Percentiles rank a stretch among this genome's conserved stretches.
Conservation (phyloP, 2,888 invertebrate species). For the Abrostola triplasia region DNA sequence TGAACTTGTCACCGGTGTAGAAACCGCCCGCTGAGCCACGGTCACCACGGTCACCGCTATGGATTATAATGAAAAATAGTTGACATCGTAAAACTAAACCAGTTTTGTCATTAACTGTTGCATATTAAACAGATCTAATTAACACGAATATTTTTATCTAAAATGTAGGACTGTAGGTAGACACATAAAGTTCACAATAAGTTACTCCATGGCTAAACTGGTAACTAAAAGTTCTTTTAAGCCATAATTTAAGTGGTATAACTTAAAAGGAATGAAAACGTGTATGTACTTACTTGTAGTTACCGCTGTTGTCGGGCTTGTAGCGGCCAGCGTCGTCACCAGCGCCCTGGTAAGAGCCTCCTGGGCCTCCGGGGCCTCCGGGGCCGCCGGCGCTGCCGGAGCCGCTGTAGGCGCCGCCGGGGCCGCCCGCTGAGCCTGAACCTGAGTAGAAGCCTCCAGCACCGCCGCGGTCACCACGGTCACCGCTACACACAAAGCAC, state of each 20-base stretch:
- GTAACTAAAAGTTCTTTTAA: background rate
- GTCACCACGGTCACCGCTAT: conserved; percentile 61
- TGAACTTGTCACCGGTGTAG: conserved; percentile 51
- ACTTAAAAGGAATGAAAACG: background rate
- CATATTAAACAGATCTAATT: conserved; percentile 30
- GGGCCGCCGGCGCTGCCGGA: conserved; percentile 55
- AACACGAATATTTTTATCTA: conserved; percentile 13
- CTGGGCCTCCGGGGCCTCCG: conserved; percentile 42
- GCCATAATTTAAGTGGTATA: no score
- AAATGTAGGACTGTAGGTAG: no score
- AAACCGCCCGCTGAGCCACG: conserved; percentile 66
- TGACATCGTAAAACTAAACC: conserved; percentile 13
- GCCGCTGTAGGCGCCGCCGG: conserved; percentile 62
- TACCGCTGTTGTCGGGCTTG: conserved; percentile 62
- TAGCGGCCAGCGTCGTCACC: conserved; percentile 62
- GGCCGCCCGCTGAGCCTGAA: conserved; percentile 62
- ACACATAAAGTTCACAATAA: background rate
- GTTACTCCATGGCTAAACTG: background rate
- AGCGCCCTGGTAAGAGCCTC: conserved; percentile 28
- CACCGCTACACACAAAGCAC: conserved; percentile 65
- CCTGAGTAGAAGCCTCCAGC: conserved; percentile 77
- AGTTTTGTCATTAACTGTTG: conserved; percentile 19
- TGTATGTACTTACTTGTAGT: conserved; percentile 56
- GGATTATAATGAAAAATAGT: conserved; percentile 17
- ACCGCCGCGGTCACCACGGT: conserved; percentile 78